Evolutionary conservation across 37 sponge, comb jelly and placozoan genomes (phyloP), one percentile per base, ranked within the genome.

Genomic region (Bolinopsis microptera): DNA sequence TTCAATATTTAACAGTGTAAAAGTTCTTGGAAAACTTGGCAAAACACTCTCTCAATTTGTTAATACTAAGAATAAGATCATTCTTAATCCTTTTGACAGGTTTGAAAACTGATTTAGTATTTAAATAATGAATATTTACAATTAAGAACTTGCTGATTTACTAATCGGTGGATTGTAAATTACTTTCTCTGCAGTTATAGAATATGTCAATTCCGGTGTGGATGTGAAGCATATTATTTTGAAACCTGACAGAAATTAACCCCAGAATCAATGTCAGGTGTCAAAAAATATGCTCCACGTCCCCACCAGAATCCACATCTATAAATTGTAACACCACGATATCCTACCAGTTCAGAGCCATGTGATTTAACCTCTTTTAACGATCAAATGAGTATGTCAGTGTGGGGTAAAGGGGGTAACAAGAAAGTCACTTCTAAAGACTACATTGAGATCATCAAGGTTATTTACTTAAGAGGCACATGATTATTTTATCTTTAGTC

Each of bases 341-440:
- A n/a, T n/a, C n/a, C n/a, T n/a, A 23, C 5, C 37, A 80, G 82
- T 33, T 34, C 24, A 9, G 38, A 33, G 5, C 38, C 82, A 21
- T 21, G 32, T 80, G 82, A 80, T 80, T 21, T 80, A 36, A 80
- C 82, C 22, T 8, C 37, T 33, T 80, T 80, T 33, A 80, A 80
- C 32, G 82, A 80, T 36, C 82, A 80, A 34, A 9, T 80, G 38
- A 22, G 38, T 13, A 35, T 80, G 37, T 80, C 82, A 23, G 34
- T 80, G 37, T 80, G 82, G 82, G 38, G 38, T 23, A 80, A 80
- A 34, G 37, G 38, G 5, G 82, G 82, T 13, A 33, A 36, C 9
- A 28, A 34, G 38, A 80, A 80, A 36, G 1, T 80, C 22, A 35
- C 35, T 34, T 36, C 35, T 21, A 80, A 80, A 36, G 82, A 80